phyloP scores from a whole-genome alignment of 2,797 vertebrate species.

The Pseudochirops corinnae region DNA sequence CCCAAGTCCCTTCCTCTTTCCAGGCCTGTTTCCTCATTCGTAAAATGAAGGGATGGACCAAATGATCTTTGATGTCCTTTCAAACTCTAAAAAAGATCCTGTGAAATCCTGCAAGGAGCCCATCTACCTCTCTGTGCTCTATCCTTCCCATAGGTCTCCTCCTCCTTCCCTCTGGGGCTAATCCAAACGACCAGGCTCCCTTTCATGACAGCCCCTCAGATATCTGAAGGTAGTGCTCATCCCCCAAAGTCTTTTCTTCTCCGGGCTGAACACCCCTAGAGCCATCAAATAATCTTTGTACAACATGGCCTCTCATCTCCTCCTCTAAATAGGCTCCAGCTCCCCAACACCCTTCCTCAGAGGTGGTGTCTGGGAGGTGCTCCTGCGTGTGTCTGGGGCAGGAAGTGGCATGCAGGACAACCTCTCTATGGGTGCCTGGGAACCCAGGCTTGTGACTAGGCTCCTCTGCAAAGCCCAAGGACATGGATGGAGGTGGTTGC shows the following conservation, averaged over 20 bases:
- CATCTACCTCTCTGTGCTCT: background rate
- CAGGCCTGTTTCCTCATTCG: background rate
- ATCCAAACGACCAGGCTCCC: too few relatives aligned
- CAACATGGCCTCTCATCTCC: background rate
- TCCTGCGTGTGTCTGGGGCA: background rate
- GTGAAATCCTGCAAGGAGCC: background rate
- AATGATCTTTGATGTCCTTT: background rate
- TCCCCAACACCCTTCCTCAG: background rate
- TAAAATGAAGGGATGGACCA: background rate
- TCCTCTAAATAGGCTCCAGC: background rate
- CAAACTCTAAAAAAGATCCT: background rate
- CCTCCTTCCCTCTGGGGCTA: too few relatives aligned
- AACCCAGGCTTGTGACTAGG: too few relatives aligned
- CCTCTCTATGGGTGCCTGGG: background rate
- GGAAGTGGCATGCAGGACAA: too few relatives aligned
- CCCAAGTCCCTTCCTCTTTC: background rate
- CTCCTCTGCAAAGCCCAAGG: background rate
- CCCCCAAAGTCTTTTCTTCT: background rate
- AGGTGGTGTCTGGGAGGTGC: background rate
- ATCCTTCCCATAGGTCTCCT: background rate
- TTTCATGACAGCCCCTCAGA: background rate
- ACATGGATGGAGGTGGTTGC: background rate
- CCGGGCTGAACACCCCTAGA: background rate
- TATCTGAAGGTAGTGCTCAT: too few relatives aligned
- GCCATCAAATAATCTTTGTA: background rate